phyloP scores from a whole-genome alignment of 2,888 invertebrate genomes.

The Eulithis prunata region DNA sequence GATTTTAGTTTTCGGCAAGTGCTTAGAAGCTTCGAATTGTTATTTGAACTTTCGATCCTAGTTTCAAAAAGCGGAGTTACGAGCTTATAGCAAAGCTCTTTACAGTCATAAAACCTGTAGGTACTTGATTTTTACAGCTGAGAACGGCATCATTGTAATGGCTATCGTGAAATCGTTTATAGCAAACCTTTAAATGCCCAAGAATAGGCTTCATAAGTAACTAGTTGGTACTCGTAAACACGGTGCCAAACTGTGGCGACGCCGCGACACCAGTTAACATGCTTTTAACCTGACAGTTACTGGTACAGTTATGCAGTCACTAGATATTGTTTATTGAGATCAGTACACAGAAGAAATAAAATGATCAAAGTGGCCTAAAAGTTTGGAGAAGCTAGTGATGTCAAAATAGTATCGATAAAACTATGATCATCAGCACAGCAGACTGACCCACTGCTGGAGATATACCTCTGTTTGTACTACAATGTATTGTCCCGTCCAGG shows the following conservation, averaged over 20 bases:
- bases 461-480: no score
- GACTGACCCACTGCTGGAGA: no score
- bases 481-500: no score
- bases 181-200: slow-evolving; percentile 30
- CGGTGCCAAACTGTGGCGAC: slow-evolving; percentile 1
- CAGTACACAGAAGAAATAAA: not conserved
- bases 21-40: no score
- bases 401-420: not conserved
- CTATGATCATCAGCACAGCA: no score
- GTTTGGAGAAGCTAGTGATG: slow-evolving; percentile 2
- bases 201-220: slow-evolving; percentile 27
- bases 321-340: not conserved
- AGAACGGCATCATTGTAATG: slow-evolving; percentile 34
- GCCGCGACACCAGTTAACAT: slow-evolving; percentile 6
- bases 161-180: slow-evolving; percentile 33
- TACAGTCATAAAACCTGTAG: slow-evolving; percentile 21
- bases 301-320: slow-evolving; percentile 7
- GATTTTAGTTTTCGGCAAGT: no score
- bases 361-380: slow-evolving; percentile 2
- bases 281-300: slow-evolving; percentile 7
- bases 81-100: slow-evolving; percentile 1
- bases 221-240: slow-evolving; percentile 6
- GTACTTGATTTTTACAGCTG: slow-evolving; percentile 36
- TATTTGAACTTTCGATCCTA: slow-evolving; percentile 6
- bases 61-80: not conserved